phyloP scores from a whole-genome alignment of 2,797 vertebrate genomes.

The Catostomus latipinnis region DNA sequence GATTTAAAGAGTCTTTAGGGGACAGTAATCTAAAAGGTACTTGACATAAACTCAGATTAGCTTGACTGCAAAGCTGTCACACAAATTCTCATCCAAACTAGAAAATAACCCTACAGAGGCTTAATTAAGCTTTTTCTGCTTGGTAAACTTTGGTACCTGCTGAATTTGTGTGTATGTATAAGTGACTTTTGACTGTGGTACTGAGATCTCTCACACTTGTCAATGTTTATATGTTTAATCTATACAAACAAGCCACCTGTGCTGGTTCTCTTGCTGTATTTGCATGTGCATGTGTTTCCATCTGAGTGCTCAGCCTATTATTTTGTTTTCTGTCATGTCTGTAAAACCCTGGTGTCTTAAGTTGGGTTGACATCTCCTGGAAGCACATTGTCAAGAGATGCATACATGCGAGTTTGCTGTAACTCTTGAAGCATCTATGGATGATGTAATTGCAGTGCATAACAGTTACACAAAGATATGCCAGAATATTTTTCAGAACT shows the following conservation, averaged over 20 bases:
- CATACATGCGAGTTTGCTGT: slow-evolving; percentile 1
- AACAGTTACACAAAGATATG: background rate
- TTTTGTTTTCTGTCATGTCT: background rate
- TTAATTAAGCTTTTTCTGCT: slow-evolving; percentile 13
- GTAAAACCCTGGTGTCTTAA: slow-evolving; percentile 13
- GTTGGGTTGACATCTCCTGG: slow-evolving; percentile 24
- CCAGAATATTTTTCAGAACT: background rate
- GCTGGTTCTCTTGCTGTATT: slow-evolving; percentile 15
- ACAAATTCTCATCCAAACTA: background rate
- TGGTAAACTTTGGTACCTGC: background rate
- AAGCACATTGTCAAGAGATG: slow-evolving; percentile 1
- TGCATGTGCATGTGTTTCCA: background rate
- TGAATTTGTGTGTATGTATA: background rate
- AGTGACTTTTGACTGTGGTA: slow-evolving; percentile 23
- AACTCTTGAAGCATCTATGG: slow-evolving; percentile 8
- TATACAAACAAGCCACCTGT: slow-evolving; percentile 46
- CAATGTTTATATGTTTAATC: slow-evolving; percentile 38
- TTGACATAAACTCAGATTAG: slow-evolving; percentile 9
- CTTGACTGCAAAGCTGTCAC: background rate
- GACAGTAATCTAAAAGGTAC: slow-evolving; percentile 5
- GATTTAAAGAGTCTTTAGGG: slow-evolving; percentile 28
- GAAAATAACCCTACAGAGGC: background rate
- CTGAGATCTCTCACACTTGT: slow-evolving; percentile 18
- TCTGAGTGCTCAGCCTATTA: background rate
- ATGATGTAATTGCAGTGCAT: slow-evolving; percentile 15